Evolutionary conservation across 2,113 vertebrate genomes (phyloP), one percentile per base, ranked within the genome.

Genomic region (Oryzias melastigma): DNA sequence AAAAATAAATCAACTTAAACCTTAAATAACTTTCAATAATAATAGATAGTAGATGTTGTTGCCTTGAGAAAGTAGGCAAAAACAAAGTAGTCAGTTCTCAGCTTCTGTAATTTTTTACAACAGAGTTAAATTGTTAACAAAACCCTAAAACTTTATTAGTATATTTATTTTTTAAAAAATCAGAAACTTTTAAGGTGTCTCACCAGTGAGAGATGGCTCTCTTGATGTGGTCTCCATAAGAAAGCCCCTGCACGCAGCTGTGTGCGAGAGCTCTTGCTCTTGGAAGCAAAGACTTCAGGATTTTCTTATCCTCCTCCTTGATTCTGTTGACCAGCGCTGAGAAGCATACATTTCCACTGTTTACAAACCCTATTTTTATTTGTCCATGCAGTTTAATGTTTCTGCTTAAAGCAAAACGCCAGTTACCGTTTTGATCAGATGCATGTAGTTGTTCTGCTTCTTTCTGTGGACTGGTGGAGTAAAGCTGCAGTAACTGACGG

Each of bases 201-300:
- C 69, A 94, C 93, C 93, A 94, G 77, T 92, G 80, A 22, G 73
- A 73, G 45, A 94, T 82, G 18, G 87, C 58, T 0, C 64, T 83
- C 73, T 92, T 90, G 51, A 91, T 84, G 48, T 88, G 84, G 0
- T 56, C 67, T 10, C 84, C 82, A 14, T 79, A 88, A 20, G 80
- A 68, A 42, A 92, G 77, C 18, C 85, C 81, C 18, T 89, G 65
- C n/a, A 72, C 54, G 25, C 90, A 90, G 16, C 64, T 74, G 13
- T 90, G 65, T 1, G 75, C 74, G 49, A 93, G 82, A 29, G 49
- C 49, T 73, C 65, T 61, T 25, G 89, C 84, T 50, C 80, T 83
- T 7, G 91, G 92, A 17, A 94, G 53, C 45, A 93, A 51, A 29
- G 63, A 53, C 13, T 78, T 73, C 3, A 88, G 69, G 63, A 92